Evolutionary conservation across 2,113 vertebrate genomes (phyloP), one percentile per base, ranked within the genome.

Genomic region (Phalacrocorax aristotelis): DNA sequence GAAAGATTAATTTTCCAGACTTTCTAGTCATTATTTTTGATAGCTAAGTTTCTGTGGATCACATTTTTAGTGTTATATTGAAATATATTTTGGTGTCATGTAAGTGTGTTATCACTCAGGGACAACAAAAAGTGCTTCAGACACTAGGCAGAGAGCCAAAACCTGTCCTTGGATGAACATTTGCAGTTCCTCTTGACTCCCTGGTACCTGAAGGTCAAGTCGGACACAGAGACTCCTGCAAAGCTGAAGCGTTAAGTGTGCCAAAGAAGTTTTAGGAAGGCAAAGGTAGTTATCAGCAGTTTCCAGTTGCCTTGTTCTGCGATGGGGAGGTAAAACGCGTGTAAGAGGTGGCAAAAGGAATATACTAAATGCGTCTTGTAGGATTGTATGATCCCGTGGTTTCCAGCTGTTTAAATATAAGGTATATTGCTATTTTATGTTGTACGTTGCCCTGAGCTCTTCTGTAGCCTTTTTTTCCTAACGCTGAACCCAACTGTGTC

Each of bases 161-260:
- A 64, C 62, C 58, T 91, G 75, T 86, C 93, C 93, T 96, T 97
- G 95, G 64, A 66, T 93, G 55, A 94, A 40, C 83, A 87, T 84
- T 78, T 86, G 83, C 82, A 40, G 74, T 93, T 97, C 58, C 48
- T 96, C 77, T 89, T 90, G 89, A 95, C 64, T 96, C 83, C 20
- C 22, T 69, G 60, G 36, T 94, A 96, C 97, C 90, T 94, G 90
- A 97, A 97, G 95, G 95, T 90, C 95, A 95, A 92, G 83, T 61
- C 0, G 0, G 81, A 70, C 68, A 34, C 60, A 62, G 38, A 48
- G n/a, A 7, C 52, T 90, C 82, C 81, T 51, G 61, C 65, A 70
- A 74, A 95, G 36, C 87, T 69, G 48, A 84, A 91, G 40, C 0
- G 1, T 83, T 94, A 88, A 94, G 72, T 12, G 64, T 89, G 80